phyloP scores from a whole-genome alignment of 2,113 vertebrate species.

The Equus przewalskii region DNA sequence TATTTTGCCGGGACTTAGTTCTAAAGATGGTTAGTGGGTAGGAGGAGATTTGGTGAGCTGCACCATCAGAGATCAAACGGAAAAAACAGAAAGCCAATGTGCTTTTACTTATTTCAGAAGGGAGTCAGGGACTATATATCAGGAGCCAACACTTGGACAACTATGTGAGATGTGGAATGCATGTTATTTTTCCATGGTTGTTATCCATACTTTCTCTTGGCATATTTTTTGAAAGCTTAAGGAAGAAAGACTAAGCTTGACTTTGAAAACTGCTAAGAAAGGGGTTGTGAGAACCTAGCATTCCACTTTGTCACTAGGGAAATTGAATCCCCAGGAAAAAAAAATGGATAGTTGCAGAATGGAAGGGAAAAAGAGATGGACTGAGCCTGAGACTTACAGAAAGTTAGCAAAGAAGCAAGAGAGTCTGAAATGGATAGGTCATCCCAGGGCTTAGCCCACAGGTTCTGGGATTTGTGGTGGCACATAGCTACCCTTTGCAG shows the following conservation, averaged over 20 bases:
- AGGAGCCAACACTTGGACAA: background rate
- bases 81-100: background rate
- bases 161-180: background rate
- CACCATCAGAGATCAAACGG: background rate
- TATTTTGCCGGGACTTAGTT: background rate
- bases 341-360: background rate
- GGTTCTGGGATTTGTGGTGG: background rate
- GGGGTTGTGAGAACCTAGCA: background rate
- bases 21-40: background rate
- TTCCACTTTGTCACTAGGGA: background rate
- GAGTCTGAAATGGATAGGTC: background rate
- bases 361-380: background rate
- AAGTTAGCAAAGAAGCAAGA: background rate
- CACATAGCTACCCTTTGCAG: background rate
- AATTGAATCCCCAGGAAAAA: background rate
- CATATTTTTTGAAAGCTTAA: background rate
- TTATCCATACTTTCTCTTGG: background rate
- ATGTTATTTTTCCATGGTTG: background rate
- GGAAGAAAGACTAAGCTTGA: background rate
- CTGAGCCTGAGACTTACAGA: background rate
- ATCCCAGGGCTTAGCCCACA: background rate
- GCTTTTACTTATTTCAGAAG: background rate
- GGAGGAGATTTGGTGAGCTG: background rate
- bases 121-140: background rate
- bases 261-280: slow-evolving; percentile 21